Percentiles rank a stretch among this genome's conserved stretches.
phyloP scores from a whole-genome alignment of 2,113 vertebrate species.

The Passer montanus region DNA sequence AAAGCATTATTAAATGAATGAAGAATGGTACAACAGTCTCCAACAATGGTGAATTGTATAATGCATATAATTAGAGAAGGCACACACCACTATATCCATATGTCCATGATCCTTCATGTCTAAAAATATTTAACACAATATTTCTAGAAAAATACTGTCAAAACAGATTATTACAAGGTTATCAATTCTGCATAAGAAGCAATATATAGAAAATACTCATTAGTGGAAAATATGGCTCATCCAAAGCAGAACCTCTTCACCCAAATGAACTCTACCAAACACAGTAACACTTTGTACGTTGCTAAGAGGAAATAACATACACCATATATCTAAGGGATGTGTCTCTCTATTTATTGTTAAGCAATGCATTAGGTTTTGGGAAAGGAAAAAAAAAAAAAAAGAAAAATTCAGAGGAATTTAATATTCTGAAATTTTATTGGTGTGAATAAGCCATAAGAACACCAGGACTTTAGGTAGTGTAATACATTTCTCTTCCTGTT shows the following conservation, averaged over 20 bases:
- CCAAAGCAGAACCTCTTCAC: constrained; percentile 28
- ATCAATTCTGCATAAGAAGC: constrained; percentile 66
- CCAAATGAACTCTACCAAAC: constrained; percentile 1
- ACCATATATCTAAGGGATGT: not conserved
- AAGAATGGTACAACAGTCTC: constrained; percentile 90
- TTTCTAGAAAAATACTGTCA: constrained; percentile 72
- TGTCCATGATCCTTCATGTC: constrained; percentile 71
- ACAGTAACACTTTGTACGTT: not conserved
- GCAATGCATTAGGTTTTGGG: not conserved
- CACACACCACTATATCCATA: constrained; percentile 81
- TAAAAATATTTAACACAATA: constrained; percentile 72
- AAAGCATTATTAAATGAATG: constrained; percentile 99
- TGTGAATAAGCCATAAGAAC: not conserved
- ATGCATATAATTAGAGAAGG: constrained; percentile 90
- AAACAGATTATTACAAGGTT: constrained; percentile 73
- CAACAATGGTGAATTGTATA: constrained; percentile 91
- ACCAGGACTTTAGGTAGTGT: not conserved
- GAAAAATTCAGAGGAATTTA: not conserved
- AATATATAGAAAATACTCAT: constrained; percentile 63
- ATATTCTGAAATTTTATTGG: not conserved
- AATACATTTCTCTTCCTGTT: not conserved
- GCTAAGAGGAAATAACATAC: not conserved
- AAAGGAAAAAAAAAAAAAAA: not conserved
- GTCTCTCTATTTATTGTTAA: not conserved
- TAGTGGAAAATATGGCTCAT: constrained; percentile 25